Conservation (phyloP, 2,888 invertebrate genomes). For the Drosophila pseudotalamancana region DNA sequence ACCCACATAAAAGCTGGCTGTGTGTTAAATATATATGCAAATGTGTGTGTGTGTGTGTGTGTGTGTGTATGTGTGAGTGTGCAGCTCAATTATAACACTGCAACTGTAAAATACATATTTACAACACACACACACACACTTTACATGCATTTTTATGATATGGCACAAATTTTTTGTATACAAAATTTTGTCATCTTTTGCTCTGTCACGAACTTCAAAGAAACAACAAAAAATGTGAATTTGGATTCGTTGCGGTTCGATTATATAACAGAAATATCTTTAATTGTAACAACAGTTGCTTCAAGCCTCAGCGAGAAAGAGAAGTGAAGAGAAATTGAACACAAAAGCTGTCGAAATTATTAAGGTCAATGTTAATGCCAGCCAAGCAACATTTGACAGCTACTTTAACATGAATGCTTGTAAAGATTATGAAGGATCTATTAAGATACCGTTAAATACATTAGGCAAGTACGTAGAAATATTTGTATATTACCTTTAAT, state of each 20-base stretch:
- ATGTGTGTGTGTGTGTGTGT: slow-evolving; percentile 8
- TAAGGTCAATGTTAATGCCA: slow-evolving; percentile 79
- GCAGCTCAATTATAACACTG: slow-evolving; percentile 29
- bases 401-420: slow-evolving; percentile 13
- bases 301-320: slow-evolving; percentile 14
- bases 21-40: slow-evolving; percentile 34
- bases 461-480: too few species aligned
- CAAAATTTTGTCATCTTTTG: slow-evolving; percentile 47
- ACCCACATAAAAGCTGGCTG: slow-evolving; percentile 48
- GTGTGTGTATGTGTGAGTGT: neutral
- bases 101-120: slow-evolving; percentile 21
- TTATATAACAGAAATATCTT: slow-evolving; percentile 61
- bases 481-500: too few species aligned
- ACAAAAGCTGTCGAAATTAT: slow-evolving; percentile 52
- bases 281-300: slow-evolving; percentile 51
- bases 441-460: too few species aligned
- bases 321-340: slow-evolving; percentile 26
- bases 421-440: slow-evolving; percentile 1
- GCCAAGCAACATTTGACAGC: slow-evolving; percentile 13
- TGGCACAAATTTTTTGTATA: slow-evolving; percentile 13
- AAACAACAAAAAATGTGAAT: slow-evolving; percentile 40
- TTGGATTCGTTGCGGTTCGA: slow-evolving; percentile 30
- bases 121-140: slow-evolving; percentile 19
- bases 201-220: slow-evolving; percentile 53
- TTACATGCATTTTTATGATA: slow-evolving; percentile 32